Evolutionary conservation across 2,113 vertebrate species (phyloP), one percentile per base, ranked within the genome.

Genomic region (Varanus komodoensis): DNA sequence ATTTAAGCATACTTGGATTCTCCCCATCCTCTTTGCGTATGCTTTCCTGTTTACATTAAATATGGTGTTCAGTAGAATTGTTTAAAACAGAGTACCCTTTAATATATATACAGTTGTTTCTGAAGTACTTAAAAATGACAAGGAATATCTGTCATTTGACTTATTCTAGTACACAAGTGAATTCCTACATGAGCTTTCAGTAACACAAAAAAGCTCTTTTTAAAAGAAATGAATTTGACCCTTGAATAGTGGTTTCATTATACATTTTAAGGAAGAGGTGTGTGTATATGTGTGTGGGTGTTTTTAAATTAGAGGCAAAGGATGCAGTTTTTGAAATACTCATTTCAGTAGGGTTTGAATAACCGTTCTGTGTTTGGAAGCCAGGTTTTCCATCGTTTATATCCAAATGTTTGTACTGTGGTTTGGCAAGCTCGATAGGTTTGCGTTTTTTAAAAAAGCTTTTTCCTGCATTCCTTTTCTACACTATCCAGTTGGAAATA

Each of bases 11-110:
- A 92, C 89, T 95, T 96, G 86, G 44, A 50, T 48, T 32, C 75
- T 17, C 25, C 34, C 15, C 27, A 64, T 38, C 4, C 91, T 90
- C 82, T 84, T 89, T 96, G 94, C 93, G 90, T 90, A 94, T 25
- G 81, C 96, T 97, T 98, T 98, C 96, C 97, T 98, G 95, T 98
- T 98, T 97, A 96, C 97, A 89, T 97, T 96, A 96, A 96, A 94
- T 89, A 32, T 95, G 84, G 93, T 14, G 91, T 95, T 93, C 0
- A 5, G 29, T 75, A 19, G 1, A 79, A 90, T 95, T 94, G 94
- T 93, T 93, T 92, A 88, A 95, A 96, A 96, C 97, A 97, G 95
- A 96, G 91, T 61, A 61, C 88, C 94, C 96, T 96, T 97, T 95
- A 94, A 78, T 91, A 78, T 91, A 64, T 94, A 96, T 86, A 25